A percentile compares a stretch with the other conserved stretches of the same genome.
Evolutionary conservation across 2,797 vertebrate genomes (phyloP).

Genomic region (Basileuterus tristriatus): DNA sequence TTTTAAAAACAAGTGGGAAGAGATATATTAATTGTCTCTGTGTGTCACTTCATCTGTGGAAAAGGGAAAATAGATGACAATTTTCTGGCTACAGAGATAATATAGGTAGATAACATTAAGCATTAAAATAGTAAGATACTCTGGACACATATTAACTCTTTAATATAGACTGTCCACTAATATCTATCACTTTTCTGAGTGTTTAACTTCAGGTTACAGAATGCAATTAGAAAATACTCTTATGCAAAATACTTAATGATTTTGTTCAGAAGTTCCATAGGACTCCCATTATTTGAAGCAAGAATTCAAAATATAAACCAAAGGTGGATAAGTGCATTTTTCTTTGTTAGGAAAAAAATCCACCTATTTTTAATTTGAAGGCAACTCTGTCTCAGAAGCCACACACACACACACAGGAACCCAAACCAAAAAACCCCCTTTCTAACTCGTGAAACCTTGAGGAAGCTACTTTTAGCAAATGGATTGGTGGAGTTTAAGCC

Average conservation of each 20-base stretch:
- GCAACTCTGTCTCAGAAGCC: neutral
- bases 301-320: neutral
- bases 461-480: neutral
- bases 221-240: neutral
- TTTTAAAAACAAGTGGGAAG: neutral
- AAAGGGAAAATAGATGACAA: neutral
- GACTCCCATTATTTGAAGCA: neutral
- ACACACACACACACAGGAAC: accelerated
- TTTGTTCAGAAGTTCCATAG: neutral
- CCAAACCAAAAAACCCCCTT: accelerated
- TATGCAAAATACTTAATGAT: neutral
- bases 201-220: neutral
- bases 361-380: neutral
- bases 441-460: neutral
- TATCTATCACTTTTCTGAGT: neutral
- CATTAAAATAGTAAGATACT: neutral
- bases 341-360: neutral
- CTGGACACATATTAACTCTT: neutral
- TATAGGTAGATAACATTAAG: neutral
- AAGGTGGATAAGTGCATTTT: neutral
- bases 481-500: neutral
- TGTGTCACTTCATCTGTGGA: neutral
- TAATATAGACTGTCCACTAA: neutral
- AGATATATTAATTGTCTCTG: neutral
- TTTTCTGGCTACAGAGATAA: neutral